Conservation (phyloP, 2,888 invertebrate species). For the Tipula unca region DNA sequence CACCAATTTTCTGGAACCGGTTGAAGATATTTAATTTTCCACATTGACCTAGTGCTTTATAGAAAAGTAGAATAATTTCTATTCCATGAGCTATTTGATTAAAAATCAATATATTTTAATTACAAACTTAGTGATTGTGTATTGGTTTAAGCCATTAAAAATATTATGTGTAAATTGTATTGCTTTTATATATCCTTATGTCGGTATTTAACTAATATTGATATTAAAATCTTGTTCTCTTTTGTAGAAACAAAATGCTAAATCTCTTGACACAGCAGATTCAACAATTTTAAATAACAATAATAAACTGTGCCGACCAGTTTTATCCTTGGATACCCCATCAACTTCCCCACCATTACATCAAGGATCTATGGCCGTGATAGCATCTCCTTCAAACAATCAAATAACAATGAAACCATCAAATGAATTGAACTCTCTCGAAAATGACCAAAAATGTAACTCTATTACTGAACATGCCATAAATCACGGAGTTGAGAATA, state of each 20-base stretch:
- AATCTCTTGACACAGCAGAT: conserved; percentile 39
- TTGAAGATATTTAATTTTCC: too few species aligned
- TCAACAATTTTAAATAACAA: conserved; percentile 31
- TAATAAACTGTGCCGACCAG: conserved; percentile 39
- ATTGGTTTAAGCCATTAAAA: too few species aligned
- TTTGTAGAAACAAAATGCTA: conserved; percentile 38
- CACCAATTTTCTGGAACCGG: too few species aligned
- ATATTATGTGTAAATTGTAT: too few species aligned
- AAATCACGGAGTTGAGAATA: not conserved
- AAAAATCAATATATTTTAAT: too few species aligned
- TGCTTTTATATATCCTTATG: too few species aligned
- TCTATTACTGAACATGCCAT: not conserved
- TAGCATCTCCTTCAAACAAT: not conserved
- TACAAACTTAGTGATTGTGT: too few species aligned
- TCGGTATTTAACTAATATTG: too few species aligned
- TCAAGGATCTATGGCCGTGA: conserved; percentile 25
- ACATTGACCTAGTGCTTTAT: too few species aligned
- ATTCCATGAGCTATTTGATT: too few species aligned
- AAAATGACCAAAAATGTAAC: not conserved
- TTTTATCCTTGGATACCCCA: conserved; percentile 36
- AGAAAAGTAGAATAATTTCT: too few species aligned
- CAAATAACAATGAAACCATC: not conserved
- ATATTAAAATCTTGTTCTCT: not conserved
- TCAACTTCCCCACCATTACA: conserved; percentile 22
- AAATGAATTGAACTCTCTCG: not conserved